These are phyloP conservation scores for Synanthedon myopaeformis DNA, from an alignment of 2,888 invertebrate genomes.

Conservation along the genomic window DNA sequence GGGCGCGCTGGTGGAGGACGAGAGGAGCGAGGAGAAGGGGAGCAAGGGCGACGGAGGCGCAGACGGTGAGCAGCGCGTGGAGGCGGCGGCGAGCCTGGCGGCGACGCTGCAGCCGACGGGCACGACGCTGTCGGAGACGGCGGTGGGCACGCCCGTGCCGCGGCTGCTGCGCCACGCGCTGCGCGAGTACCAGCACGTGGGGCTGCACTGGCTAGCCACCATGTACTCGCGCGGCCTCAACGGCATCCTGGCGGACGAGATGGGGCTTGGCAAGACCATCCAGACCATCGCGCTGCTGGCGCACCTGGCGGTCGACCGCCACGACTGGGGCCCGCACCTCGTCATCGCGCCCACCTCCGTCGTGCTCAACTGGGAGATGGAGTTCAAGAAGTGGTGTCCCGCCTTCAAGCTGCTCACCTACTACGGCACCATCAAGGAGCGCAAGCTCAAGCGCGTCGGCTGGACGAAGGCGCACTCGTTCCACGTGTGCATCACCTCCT, in stretches of 20 bases:
- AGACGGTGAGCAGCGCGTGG: constrained; percentile 77
- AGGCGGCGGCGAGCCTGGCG: constrained; percentile 93
- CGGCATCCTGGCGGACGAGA: constrained; percentile 96
- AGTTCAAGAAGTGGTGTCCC: constrained; percentile 99
- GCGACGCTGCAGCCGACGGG: constrained; percentile 98
- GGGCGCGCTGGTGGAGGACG: constrained; percentile 19
- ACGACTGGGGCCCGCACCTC: constrained; percentile 98
- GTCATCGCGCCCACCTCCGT: constrained; percentile 99
- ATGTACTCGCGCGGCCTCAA: constrained; percentile 95
- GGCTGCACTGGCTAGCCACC: constrained; percentile 96
- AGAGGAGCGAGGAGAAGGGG: constrained; percentile 9
- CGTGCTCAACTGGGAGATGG: constrained; percentile 99
- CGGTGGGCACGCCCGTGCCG: constrained; percentile 93
- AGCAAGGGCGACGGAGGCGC: constrained; percentile 37
- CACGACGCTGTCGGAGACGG: constrained; percentile 94
- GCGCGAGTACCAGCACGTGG: constrained; percentile 97
- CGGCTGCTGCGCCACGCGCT: constrained; percentile 90
- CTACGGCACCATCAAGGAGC: constrained; percentile 96
- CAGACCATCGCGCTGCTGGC: constrained; percentile 96
- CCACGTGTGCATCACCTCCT: constrained; percentile 97
- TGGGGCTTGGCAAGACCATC: constrained; percentile 97
- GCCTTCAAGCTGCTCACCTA: constrained; percentile 99
- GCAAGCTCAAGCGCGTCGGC: constrained; percentile 89
- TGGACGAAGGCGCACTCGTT: constrained; percentile 99
- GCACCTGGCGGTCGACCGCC: constrained; percentile 91